Evolutionary conservation across 1,140 invertebrate species (phyloP).

Genomic region (Heliconius melpomene): DNA sequence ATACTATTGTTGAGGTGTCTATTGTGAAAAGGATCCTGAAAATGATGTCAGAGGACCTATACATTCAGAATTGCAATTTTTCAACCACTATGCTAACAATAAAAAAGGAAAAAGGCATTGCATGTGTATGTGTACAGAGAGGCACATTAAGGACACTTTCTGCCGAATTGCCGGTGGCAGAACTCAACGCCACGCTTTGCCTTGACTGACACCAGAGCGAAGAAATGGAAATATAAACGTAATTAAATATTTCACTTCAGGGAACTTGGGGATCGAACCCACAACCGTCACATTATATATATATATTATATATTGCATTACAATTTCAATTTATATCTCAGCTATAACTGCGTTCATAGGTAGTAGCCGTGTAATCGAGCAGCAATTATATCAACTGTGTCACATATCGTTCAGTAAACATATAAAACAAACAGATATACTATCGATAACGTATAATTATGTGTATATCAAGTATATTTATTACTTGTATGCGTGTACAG

Average conservation of each 20-base stretch:
- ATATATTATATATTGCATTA: background rate
- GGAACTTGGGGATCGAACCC: no score
- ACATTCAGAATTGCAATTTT: background rate
- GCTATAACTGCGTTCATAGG: background rate
- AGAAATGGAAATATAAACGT: no score
- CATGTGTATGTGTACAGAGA: no score
- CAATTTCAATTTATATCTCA: background rate
- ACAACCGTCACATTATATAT: no score
- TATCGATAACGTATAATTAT: background rate
- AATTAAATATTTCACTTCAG: no score
- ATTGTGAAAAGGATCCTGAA: slow-evolving; percentile 1
- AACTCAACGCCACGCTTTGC: no score
- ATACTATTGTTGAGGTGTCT: background rate
- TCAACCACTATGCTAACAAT: background rate
- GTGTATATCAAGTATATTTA: background rate
- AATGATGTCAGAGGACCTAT: background rate
- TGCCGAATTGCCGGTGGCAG: no score
- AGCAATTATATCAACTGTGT: background rate
- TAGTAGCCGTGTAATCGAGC: background rate
- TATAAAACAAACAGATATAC: background rate
- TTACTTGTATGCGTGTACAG: background rate
- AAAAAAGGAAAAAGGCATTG: background rate
- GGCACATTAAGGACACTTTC: background rate
- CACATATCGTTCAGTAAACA: background rate
- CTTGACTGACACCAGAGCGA: no score